A percentile compares a stretch with the other conserved stretches of the same genome.
Conservation (phyloP, 2,888 invertebrate species). For the Chrysolina oricalcia region DNA sequence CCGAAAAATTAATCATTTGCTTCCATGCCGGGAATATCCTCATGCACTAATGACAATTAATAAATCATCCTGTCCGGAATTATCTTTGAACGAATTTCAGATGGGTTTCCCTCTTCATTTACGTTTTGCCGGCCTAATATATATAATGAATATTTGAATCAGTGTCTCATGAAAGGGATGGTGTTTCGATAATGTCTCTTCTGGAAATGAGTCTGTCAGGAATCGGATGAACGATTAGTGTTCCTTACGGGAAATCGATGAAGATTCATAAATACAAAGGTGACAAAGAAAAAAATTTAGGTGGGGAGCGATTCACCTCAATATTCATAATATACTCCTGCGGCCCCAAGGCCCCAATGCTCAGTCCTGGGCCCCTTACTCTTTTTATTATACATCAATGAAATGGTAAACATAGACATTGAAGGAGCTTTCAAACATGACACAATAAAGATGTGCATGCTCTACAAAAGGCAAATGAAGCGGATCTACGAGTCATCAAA, state of each 20-base stretch:
- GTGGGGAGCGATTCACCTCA: too few species aligned
- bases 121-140: not conserved
- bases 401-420: too few species aligned
- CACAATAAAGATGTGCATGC: too few species aligned
- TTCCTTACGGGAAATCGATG: not conserved
- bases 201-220: not conserved
- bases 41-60: not conserved
- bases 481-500: too few species aligned
- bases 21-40: not conserved
- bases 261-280: not conserved
- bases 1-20: constrained; percentile 7
- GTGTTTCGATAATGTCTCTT: not conserved
- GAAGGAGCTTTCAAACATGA: too few species aligned
- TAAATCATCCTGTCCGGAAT: not conserved
- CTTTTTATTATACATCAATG: too few species aligned
- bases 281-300: too few species aligned
- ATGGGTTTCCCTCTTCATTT: constrained; percentile 10
- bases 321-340: too few species aligned
- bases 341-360: too few species aligned
- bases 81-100: not conserved
- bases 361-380: too few species aligned
- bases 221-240: not conserved
- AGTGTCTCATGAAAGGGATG: not conserved
- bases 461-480: too few species aligned
- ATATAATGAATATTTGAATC: not conserved